These are phyloP conservation scores for Hemicentrotus pulcherrimus DNA, from an alignment of 35 echinoderm and acorn worm species.

Conservation along the genomic window DNA sequence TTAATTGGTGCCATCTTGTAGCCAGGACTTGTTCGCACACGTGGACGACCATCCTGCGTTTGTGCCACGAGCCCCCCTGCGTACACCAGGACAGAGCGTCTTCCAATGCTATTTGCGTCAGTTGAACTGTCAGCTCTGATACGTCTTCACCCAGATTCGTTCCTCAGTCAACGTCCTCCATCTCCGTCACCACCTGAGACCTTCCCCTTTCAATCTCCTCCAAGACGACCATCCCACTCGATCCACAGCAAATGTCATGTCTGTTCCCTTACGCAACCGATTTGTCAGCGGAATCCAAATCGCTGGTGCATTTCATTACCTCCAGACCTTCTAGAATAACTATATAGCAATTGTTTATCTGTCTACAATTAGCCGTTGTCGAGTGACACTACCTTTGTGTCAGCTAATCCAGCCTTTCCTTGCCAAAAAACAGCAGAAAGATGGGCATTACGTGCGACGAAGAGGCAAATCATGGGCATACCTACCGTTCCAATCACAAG, in stretches of 20 bases:
- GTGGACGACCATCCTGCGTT: neutral
- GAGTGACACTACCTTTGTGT: neutral
- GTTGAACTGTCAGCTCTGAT: neutral
- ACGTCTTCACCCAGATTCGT: slow-evolving; percentile 1
- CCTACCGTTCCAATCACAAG: neutral
- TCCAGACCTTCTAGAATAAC: neutral
- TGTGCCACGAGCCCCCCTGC: neutral
- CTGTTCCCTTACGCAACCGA: neutral
- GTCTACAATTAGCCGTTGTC: slow-evolving; percentile 9
- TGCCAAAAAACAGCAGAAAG: neutral
- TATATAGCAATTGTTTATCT: neutral
- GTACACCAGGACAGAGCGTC: neutral
- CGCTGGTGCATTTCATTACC: neutral
- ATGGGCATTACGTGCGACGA: neutral
- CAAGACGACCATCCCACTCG: neutral
- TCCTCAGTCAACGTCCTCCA: neutral
- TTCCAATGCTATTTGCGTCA: neutral
- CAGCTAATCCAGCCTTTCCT: neutral
- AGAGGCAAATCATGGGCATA: neutral
- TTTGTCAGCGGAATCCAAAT: neutral
- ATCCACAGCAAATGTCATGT: neutral
- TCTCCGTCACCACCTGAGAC: neutral
- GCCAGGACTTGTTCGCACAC: slow-evolving; percentile 5
- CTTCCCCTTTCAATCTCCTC: neutral
- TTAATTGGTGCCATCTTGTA: neutral